Evolutionary conservation across 1,140 invertebrate species (phyloP).

Genomic region (Drosophila sechellia): DNA sequence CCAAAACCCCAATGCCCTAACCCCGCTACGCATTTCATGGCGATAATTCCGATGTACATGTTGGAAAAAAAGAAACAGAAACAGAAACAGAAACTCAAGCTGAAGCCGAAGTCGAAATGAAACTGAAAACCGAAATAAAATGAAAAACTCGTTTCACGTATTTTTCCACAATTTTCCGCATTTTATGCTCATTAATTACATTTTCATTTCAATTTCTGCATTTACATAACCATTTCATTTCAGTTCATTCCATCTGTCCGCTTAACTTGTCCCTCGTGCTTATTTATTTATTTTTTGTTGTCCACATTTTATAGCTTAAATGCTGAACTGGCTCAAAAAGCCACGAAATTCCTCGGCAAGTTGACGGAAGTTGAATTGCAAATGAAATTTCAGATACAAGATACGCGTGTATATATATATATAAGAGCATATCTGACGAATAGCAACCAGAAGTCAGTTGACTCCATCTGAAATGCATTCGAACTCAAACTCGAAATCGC

Average conservation of each 20-base stretch:
- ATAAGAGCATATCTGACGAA: constrained; percentile 12
- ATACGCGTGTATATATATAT: constrained; percentile 19
- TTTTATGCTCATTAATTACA: constrained; percentile 82
- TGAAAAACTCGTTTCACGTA: constrained; percentile 73
- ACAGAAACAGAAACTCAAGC: not conserved
- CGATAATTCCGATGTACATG: constrained; percentile 18
- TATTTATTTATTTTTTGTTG: constrained; percentile 5
- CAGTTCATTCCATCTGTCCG: constrained; percentile 54
- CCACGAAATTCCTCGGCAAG: constrained; percentile 64
- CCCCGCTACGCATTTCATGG: constrained; percentile 9
- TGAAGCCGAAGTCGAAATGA: constrained; percentile 4
- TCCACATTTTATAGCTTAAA: constrained; percentile 8
- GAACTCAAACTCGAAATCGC: constrained; percentile 20
- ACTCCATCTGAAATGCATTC: constrained; percentile 52
- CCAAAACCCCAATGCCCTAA: constrained; percentile 1
- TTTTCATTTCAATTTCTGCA: constrained; percentile 74
- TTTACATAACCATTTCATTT: constrained; percentile 76
- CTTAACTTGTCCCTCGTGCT: constrained; percentile 11
- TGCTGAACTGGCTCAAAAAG: constrained; percentile 53
- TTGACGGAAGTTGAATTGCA: constrained; percentile 82
- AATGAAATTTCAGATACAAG: constrained; percentile 64
- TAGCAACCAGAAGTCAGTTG: constrained; percentile 19
- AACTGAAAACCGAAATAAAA: constrained; percentile 44
- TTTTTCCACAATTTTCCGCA: constrained; percentile 74
- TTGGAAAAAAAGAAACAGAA: constrained; percentile 6